Conservation (phyloP, 2,888 invertebrate genomes). For the Cistogaster globosa region DNA sequence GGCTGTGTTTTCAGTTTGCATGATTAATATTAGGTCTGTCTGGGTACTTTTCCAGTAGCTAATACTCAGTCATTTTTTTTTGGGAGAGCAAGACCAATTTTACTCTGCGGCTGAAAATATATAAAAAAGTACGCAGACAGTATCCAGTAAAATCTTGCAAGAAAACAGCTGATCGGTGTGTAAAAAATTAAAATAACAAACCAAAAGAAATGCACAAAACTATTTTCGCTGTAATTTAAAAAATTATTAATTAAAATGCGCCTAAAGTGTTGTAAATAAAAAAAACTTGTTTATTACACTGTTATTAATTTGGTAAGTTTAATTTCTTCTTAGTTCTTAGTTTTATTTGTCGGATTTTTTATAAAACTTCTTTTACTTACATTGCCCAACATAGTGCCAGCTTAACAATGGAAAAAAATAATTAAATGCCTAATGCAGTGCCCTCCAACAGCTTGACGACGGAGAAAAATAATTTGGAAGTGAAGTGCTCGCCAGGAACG, state of each 20-base stretch:
- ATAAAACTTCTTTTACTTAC: slow-evolving; percentile 1
- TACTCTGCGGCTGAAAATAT: slow-evolving; percentile 25
- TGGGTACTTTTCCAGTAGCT: too few species aligned
- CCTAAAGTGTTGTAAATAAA: slow-evolving; percentile 14
- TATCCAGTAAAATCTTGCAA: slow-evolving; percentile 46
- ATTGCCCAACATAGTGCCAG: slow-evolving; percentile 26
- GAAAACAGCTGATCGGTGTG: slow-evolving; percentile 47
- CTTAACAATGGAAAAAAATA: slow-evolving; percentile 31
- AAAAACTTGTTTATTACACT: slow-evolving; percentile 27
- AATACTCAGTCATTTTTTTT: slow-evolving; percentile 16
- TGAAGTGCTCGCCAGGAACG: too few species aligned
- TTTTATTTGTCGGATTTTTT: slow-evolving; percentile 21
- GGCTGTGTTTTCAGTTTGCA: too few species aligned
- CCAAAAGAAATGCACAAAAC: slow-evolving; percentile 1
- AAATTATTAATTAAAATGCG: background rate
- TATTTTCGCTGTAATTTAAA: background rate
- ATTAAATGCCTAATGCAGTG: slow-evolving; percentile 25
- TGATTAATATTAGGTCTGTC: too few species aligned
- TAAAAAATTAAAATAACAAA: slow-evolving; percentile 30
- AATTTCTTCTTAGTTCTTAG: slow-evolving; percentile 25
- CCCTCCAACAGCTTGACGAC: slow-evolving; percentile 18
- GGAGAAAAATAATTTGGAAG: too few species aligned
- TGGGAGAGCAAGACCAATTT: slow-evolving; percentile 17
- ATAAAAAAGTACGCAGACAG: slow-evolving; percentile 48
- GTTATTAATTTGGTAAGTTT: slow-evolving; percentile 30